These are phyloP conservation scores for Ochropleura plecta DNA, from an alignment of 2,888 invertebrate species.

Conservation along the genomic window DNA sequence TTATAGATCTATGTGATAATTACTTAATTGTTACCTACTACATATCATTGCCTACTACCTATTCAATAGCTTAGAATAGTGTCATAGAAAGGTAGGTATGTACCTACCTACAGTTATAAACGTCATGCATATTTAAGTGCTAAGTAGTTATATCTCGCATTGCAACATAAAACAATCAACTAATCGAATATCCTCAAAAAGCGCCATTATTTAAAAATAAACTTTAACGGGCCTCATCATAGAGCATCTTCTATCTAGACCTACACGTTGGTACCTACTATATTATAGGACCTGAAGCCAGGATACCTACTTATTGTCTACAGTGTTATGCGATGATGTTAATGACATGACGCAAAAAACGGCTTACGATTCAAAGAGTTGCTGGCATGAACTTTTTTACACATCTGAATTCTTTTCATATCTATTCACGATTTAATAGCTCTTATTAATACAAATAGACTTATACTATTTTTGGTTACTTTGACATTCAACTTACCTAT, in stretches of 20 bases:
- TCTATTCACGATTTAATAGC: constrained; percentile 20
- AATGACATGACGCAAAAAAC: constrained; percentile 25
- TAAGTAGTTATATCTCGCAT: background rate
- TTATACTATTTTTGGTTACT: constrained; percentile 28
- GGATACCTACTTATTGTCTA: background rate
- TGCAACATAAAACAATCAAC: background rate
- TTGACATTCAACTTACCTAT: constrained; percentile 53
- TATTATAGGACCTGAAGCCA: background rate
- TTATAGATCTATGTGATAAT: constrained; percentile 3
- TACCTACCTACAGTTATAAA: background rate
- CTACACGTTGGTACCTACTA: too few species aligned
- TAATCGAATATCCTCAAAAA: too few species aligned
- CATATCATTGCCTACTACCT: too few species aligned
- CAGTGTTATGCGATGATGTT: background rate
- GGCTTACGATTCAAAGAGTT: constrained; percentile 65
- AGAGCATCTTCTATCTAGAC: background rate
- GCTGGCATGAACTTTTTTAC: constrained; percentile 69
- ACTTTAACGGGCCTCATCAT: background rate
- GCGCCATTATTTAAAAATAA: background rate
- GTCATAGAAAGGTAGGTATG: background rate
- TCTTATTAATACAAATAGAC: background rate
- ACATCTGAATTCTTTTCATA: constrained; percentile 67
- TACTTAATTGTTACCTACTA: background rate
- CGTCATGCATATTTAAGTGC: background rate
- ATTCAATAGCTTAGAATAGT: background rate